phyloP scores from a whole-genome alignment of 2,113 vertebrate genomes.

The Apeltes quadracus region DNA sequence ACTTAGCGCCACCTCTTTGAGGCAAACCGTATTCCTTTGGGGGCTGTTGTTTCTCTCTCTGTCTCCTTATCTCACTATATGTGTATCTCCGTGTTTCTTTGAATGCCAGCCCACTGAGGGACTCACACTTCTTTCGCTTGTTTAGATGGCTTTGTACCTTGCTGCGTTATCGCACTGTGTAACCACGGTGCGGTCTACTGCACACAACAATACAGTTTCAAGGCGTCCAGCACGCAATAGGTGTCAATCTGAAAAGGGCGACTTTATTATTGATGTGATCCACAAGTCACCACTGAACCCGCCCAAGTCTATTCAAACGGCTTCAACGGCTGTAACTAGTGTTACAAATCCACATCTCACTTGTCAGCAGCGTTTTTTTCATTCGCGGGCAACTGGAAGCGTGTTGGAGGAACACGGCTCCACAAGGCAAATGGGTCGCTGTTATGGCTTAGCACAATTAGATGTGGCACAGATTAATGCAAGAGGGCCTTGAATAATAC shows the following conservation, averaged over 20 bases:
- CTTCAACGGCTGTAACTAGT: conserved; percentile 12
- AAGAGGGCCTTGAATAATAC: conserved; percentile 47
- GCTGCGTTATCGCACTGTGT: neutral
- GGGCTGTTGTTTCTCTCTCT: neutral
- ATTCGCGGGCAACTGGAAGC: conserved; percentile 27
- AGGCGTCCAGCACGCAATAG: neutral
- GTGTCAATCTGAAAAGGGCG: neutral
- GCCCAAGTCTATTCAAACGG: neutral
- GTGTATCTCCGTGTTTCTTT: neutral
- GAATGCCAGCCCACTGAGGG: neutral
- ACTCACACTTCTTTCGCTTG: neutral
- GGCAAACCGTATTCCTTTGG: neutral
- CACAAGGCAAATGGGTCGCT: conserved; percentile 44
- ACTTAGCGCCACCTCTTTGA: neutral
- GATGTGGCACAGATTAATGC: conserved; percentile 69
- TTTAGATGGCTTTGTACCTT: neutral
- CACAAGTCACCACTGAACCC: neutral
- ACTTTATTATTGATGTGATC: neutral
- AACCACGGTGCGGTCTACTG: neutral
- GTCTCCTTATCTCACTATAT: too few species aligned
- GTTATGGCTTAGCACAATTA: conserved; percentile 71
- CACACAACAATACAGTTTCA: neutral
- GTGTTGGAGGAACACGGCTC: conserved; percentile 16
- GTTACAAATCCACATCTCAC: conserved; percentile 6
- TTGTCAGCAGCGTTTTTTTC: conserved; percentile 8